Conservation (phyloP, 2,113 vertebrate species). For the Pluvianellus socialis region DNA sequence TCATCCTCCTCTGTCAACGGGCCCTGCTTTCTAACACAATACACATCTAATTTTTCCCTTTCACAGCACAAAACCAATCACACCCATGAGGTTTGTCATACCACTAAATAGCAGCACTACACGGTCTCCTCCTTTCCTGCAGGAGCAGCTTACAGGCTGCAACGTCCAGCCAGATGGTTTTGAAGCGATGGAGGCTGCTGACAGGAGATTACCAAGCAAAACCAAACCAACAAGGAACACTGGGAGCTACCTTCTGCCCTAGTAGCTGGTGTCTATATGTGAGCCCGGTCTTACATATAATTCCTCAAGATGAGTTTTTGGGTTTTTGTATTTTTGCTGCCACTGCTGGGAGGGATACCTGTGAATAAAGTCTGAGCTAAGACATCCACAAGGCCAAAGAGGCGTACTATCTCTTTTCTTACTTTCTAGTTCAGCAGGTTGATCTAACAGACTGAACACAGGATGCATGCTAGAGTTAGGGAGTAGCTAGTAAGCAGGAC, state of each 20-base stretch:
- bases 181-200: not conserved
- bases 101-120: not conserved
- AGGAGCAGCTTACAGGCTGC: not conserved
- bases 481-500: conserved; percentile 12
- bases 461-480: not conserved
- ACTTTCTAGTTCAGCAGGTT: not conserved
- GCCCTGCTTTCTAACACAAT: not conserved
- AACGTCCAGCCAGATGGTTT: not conserved
- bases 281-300: not conserved
- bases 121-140: not conserved
- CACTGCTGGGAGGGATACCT: not conserved
- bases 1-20: not conserved
- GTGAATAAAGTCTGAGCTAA: not conserved
- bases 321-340: not conserved
- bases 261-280: not conserved
- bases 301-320: not conserved
- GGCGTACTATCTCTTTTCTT: not conserved
- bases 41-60: not conserved
- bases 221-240: not conserved
- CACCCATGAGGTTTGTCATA: not conserved
- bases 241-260: not conserved
- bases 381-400: not conserved
- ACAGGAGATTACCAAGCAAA: not conserved
- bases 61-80: not conserved
- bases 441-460: not conserved